Evolutionary conservation across 2,113 vertebrate species (phyloP).

Genomic region (Myiagra hebetior): DNA sequence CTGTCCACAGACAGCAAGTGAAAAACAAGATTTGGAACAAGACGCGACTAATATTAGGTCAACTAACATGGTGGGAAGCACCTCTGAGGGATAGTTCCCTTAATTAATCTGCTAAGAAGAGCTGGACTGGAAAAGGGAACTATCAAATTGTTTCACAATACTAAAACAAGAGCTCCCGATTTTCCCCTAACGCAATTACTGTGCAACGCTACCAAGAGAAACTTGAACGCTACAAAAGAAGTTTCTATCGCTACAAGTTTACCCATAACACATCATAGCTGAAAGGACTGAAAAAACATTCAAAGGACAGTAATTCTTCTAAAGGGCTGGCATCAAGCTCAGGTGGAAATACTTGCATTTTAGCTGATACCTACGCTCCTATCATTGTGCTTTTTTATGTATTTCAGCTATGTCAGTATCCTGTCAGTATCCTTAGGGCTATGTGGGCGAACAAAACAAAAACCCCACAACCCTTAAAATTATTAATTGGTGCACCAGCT

Average conservation of each 20-base stretch:
- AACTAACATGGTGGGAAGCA: not conserved
- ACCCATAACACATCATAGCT: not conserved
- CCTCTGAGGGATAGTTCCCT: not conserved
- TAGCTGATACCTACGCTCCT: not conserved
- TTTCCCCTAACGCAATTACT: not conserved
- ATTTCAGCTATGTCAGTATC: not conserved
- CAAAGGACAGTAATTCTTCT: not conserved
- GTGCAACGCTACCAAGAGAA: not conserved
- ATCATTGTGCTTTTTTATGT: not conserved
- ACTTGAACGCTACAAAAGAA: not conserved
- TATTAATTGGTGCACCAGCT: not conserved
- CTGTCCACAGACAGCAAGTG: not conserved
- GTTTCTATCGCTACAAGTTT: not conserved
- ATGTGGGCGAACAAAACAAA: not conserved
- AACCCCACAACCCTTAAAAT: not conserved
- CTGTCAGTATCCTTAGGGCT: not conserved
- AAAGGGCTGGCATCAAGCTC: not conserved
- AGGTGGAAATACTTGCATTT: not conserved
- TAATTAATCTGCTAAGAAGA: not conserved
- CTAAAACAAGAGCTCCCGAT: not conserved
- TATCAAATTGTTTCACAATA: not conserved
- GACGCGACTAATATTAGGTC: not conserved
- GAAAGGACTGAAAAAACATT: not conserved
- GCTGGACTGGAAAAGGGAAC: not conserved
- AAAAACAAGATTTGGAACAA: not conserved